Evolutionary conservation across 2,113 vertebrate species (phyloP), one percentile per base, ranked within the genome.

Genomic region (Cariama cristata): DNA sequence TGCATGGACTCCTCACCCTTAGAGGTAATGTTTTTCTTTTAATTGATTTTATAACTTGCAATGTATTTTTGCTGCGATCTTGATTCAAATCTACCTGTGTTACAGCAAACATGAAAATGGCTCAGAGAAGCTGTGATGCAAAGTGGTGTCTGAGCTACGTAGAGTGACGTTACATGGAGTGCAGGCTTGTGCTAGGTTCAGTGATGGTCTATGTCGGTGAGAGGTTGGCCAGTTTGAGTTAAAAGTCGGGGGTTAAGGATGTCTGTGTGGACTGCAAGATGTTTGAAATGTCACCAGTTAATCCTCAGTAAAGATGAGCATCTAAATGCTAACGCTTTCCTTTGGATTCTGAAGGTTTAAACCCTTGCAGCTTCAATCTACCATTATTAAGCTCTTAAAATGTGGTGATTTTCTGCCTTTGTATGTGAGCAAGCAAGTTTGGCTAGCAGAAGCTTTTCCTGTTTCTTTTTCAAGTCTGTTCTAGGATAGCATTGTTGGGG

Each of bases 171-270:
- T 7, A 13, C 0, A 1, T 58, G 53, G 28, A 33, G 13, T 11
- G 9, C 14, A 73, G 32, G 22, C 7, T 45, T 3, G 1, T 66
- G 50, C 50, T 38, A n/a, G 44, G 24, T 22, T 20, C 9, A 47
- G 15, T 26, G 24, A 11, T 55, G 49, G 5, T 8, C 38, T 60
- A 5, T 0, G 0, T n/a, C 44, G 55, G 26, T 19, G 56, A 64
- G 47, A 52, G 18, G 17, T 28, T 79, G 63, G 5, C 22, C 6
- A 58, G 23, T 14, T 13, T 76, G 40, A 72, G 7, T 24, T 58
- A 12, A 32, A 76, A 63, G 6, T 7, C n/a, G 28, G 19, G 14
- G 9, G 2, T 77, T 69, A 50, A 76, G 23, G 33, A 26, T 77
- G 40, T 38, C 8, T 52, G 9, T 38, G 19, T 77, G 50, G 24